Evolutionary conservation across 2,888 invertebrate genomes (phyloP).

Genomic region (Maniola hyperantus): DNA sequence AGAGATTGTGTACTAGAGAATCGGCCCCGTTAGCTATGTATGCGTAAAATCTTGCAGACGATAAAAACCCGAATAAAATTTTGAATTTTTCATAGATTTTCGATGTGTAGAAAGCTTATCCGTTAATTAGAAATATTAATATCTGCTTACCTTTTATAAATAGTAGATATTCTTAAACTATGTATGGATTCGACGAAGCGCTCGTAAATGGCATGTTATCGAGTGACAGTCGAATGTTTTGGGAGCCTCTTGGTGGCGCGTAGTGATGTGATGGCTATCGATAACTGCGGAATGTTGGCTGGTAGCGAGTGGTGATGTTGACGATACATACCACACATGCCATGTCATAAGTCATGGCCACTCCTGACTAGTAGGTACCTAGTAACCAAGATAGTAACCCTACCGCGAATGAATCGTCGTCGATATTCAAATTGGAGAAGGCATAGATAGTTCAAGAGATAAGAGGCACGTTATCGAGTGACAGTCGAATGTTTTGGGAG

Average conservation of each 20-base stretch:
- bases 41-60: not conserved
- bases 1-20: no score
- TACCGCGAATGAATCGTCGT: not conserved
- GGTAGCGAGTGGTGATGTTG: conserved; percentile 15
- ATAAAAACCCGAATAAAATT: not conserved
- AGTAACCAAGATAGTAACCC: no score
- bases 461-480: conserved; percentile 18
- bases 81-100: not conserved
- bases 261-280: conserved; percentile 24
- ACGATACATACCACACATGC: no score
- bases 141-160: no score
- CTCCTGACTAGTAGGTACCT: no score
- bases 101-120: not conserved
- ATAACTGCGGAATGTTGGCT: conserved; percentile 24
- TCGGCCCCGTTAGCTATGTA: no score
- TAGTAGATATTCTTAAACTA: no score
- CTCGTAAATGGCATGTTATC: conserved; percentile 18
- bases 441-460: conserved; percentile 12
- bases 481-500: conserved; percentile 22
- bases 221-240: conserved; percentile 24
- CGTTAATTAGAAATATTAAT: no score
- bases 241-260: conserved; percentile 11
- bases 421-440: conserved; percentile 10
- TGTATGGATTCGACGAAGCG: no score
- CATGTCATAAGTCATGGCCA: no score